phyloP scores from a whole-genome alignment of 2,113 vertebrate genomes.

The Cyprinodon variegatus region DNA sequence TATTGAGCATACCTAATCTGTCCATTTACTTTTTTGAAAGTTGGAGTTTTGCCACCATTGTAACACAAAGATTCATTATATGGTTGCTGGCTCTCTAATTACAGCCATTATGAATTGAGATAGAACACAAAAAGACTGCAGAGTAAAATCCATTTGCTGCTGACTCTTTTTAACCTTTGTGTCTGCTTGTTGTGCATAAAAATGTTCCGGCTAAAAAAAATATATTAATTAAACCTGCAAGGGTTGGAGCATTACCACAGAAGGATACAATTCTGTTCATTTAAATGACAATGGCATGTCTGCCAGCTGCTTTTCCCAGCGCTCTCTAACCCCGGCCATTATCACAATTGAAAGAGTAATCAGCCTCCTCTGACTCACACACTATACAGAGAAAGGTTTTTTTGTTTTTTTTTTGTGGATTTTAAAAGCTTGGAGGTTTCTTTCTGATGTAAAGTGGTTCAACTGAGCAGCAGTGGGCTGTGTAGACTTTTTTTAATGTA shows the following conservation, averaged over 20 bases:
- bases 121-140: conserved; percentile 61
- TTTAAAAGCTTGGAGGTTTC: conserved; percentile 64
- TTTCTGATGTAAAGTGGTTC: conserved; percentile 73
- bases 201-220: conserved; percentile 63
- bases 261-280: conserved; percentile 67
- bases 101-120: conserved; percentile 60
- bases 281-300: conserved; percentile 78
- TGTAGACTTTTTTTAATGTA: conserved; percentile 50
- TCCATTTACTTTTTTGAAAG: conserved; percentile 64
- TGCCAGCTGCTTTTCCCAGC: conserved; percentile 74
- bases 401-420: conserved; percentile 64
- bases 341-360: conserved; percentile 71
- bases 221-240: conserved; percentile 69
- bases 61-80: conserved; percentile 68
- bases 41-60: conserved; percentile 73
- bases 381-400: conserved; percentile 61
- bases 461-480: conserved; percentile 53
- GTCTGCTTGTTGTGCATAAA: conserved; percentile 49
- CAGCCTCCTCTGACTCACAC: conserved; percentile 56
- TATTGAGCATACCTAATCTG: conserved; percentile 72
- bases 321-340: conserved; percentile 73
- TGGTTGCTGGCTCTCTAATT: conserved; percentile 73
- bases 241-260: conserved; percentile 52
- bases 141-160: conserved; percentile 63
- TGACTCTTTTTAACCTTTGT: conserved; percentile 49